Base-by-base conservation (phyloP, 2,797 vertebrate species). In the Cyclopterus lumpus region DNA sequence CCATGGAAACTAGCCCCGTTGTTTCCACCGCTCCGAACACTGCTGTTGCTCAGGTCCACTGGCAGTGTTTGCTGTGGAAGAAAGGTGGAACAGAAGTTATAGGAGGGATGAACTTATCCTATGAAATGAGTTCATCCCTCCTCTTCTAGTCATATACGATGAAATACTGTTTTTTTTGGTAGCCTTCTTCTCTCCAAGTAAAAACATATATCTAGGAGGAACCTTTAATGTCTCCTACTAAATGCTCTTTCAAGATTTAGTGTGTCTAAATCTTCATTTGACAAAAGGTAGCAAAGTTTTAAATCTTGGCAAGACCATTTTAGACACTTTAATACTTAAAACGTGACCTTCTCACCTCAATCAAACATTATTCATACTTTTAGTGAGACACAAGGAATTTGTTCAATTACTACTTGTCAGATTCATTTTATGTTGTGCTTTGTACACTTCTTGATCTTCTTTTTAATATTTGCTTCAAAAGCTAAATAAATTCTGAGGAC, bases 31-130 rank as follows among this genome's bases (percentile, higher is more conserved):
- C 94, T 96, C 81, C 97, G 95, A 93, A 99, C 93, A 18, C 94
- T 95, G 71, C 92, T 97, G 95, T 91, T 99, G 95, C 98, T 99
- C 87, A 99, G 92, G 91, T 99, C 98, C 72, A 99, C 98, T 6
- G 98, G 98, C 88, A 99, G 91, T 4, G 96, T 97, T 96, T 99
- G 98, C 95, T 97, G 82, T 79, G 75, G 70, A 71, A 58, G 46
- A 57, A 76, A 66, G 38, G 32, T 8, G 20, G 8, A 75, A n/a
- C 8, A 77, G 20, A 61, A 11, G 51, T 74, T 67, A 83, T 24
- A 77, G 28, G 78, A 34, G 54, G 28, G 40, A 64, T 24, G 14
- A 24, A 67, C 32, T 46, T 22, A 44, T 64, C 67, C 6, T 42
- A 46, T 20, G 57, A 26, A 64, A 72, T 66, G 22, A 22, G 22